These are phyloP conservation scores for Zeuzera pyrina DNA, from an alignment of 2,888 invertebrate species.

Conservation along the genomic window DNA sequence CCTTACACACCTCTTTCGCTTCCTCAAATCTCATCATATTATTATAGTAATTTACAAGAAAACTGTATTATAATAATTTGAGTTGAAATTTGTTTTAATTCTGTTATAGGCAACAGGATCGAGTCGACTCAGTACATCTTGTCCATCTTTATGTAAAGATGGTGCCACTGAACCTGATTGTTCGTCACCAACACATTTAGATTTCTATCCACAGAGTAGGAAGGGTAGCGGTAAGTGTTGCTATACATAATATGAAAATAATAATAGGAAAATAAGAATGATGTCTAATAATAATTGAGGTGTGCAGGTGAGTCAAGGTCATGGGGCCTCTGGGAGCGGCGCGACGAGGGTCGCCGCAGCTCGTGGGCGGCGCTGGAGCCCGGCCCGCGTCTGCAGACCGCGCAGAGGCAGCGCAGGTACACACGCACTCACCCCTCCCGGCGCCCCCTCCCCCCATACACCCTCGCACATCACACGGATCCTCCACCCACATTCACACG, in stretches of 20 bases:
- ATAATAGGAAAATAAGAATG: too few relatives aligned
- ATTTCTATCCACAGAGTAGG: constrained; percentile 72
- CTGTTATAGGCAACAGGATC: constrained; percentile 49
- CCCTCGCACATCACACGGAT: too few relatives aligned
- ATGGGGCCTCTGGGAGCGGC: constrained; percentile 67
- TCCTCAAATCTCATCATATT: too few relatives aligned
- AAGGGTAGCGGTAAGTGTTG: constrained; percentile 76
- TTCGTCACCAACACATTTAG: constrained; percentile 58
- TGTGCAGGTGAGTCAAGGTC: constrained; percentile 57
- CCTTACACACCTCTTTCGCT: too few relatives aligned
- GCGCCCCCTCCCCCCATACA: too few relatives aligned
- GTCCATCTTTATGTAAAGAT: constrained; percentile 80
- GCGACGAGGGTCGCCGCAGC: constrained; percentile 77
- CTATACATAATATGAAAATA: neutral
- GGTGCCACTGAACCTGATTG: constrained; percentile 61
- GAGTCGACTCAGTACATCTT: constrained; percentile 80
- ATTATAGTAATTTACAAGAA: too few relatives aligned
- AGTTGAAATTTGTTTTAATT: too few relatives aligned
- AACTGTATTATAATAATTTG: too few relatives aligned
- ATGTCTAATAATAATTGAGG: too few relatives aligned
- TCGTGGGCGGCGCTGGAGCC: constrained; percentile 91
- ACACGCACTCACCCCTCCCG: too few relatives aligned
- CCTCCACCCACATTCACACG: too few relatives aligned
- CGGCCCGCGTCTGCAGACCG: constrained; percentile 26
- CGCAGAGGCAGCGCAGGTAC: constrained; percentile 1